Evolutionary conservation across 2,797 vertebrate genomes (phyloP).

Genomic region (Cyprinella venusta): DNA sequence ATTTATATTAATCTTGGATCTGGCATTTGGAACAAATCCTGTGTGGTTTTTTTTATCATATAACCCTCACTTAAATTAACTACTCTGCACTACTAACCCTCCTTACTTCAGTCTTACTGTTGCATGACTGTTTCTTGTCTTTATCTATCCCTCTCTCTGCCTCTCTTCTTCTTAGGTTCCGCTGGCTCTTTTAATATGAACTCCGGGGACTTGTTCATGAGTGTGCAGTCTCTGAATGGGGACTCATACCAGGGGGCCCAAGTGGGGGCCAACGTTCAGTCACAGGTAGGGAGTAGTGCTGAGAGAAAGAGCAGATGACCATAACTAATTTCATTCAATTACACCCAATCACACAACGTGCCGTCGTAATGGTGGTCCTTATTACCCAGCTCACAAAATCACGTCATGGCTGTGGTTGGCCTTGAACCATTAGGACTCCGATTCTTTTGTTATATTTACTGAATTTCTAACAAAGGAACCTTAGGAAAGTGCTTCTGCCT

Average conservation of each 20-base stretch:
- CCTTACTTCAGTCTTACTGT: slow-evolving; percentile 69
- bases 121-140: slow-evolving; percentile 77
- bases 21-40: background rate
- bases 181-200: slow-evolving; percentile 99
- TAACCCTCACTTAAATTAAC: slow-evolving; percentile 45
- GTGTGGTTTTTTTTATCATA: background rate
- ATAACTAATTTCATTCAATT: slow-evolving; percentile 27
- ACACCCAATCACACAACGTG: slow-evolving; percentile 15
- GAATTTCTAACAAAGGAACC: slow-evolving; percentile 26
- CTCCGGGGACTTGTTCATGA: slow-evolving; percentile 99
- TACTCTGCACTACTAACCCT: slow-evolving; percentile 69
- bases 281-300: slow-evolving; percentile 88
- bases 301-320: slow-evolving; percentile 38
- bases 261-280: slow-evolving; percentile 99
- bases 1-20: background rate
- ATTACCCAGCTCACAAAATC: background rate
- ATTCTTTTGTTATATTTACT: slow-evolving; percentile 19
- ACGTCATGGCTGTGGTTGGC: background rate
- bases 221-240: slow-evolving; percentile 99
- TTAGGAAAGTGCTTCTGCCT: background rate
- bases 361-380: slow-evolving; percentile 1
- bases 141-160: slow-evolving; percentile 63
- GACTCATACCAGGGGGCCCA: slow-evolving; percentile 99
- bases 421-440: background rate
- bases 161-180: slow-evolving; percentile 86